Base-by-base conservation (phyloP, 2,888 invertebrate genomes). In the Drosophila koepferae region DNA sequence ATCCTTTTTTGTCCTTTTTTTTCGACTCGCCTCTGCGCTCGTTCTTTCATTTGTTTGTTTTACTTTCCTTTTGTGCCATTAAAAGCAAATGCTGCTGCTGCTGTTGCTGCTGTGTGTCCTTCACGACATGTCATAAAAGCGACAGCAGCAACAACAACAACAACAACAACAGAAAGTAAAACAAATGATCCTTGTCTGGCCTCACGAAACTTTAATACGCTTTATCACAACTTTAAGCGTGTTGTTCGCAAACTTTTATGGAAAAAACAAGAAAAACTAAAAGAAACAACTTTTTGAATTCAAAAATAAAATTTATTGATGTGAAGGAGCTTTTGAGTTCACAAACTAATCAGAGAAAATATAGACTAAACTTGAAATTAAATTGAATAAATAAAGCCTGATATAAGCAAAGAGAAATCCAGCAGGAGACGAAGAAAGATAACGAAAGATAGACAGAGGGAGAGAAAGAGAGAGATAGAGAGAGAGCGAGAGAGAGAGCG, bases 111-210 rank as follows among this genome's bases (percentile, higher is more conserved):
- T 44, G 44, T 44, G 62, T 64, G 90, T 83, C 87, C 89, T 89
- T 90, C 82, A 82, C 61, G 58, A 67, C 69, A 74, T 90, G 81
- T 75, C 84, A 83, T 89, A 89, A 80, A 83, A 70, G 69, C 89
- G 64, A 60, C 63, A 60, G 31, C 64, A 54, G 34, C 60, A 53
- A 62, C 54, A 77, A 31, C 63, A 60, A 9, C 63, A 28, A 28
- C 63, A 53, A 31, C 60, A 53, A 62, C 49, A 78, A 43, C 53
- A 60, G 51, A 65, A 63, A 53, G 59, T 28, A 54, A 23, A 65
- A 41, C 63, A 58, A 46, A 36, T 14, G 41, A 67, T 36, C 20
- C 34, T 18, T 40, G 16, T 16, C 44, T 23, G 51, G 36, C n/a
- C 51, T 20, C 28, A 44, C 56, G 56, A 68, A 49, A 4, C 41